Evolutionary conservation across 2,113 vertebrate species (phyloP).

Genomic region (Pheucticus melanocephalus): DNA sequence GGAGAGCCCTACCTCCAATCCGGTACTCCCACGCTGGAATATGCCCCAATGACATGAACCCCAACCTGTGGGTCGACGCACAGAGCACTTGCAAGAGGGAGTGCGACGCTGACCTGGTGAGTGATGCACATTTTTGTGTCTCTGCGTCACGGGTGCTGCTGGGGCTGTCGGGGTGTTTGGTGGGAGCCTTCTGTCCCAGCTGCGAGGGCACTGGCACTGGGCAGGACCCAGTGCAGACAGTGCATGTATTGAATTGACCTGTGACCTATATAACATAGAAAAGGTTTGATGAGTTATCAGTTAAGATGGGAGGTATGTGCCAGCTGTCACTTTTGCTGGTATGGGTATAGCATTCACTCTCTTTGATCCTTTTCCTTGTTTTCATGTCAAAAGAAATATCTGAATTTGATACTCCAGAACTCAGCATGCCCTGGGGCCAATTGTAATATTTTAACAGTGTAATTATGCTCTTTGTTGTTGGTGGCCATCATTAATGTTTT

Average conservation of each 20-base stretch:
- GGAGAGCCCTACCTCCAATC: slow-evolving; percentile 76
- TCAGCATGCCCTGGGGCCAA: not conserved
- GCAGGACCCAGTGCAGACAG: not conserved
- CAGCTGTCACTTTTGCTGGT: not conserved
- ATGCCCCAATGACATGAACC: slow-evolving; percentile 98
- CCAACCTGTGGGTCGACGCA: slow-evolving; percentile 98
- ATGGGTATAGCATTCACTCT: not conserved
- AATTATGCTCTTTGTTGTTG: not conserved
- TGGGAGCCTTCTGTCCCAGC: not conserved
- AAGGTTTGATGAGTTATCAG: not conserved
- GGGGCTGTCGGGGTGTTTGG: not conserved
- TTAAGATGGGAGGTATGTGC: not conserved
- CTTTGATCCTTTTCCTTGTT: not conserved
- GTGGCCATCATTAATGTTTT: not conserved
- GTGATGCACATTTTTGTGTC: slow-evolving; percentile 8
- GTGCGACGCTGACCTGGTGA: slow-evolving; percentile 91
- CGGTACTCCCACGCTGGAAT: slow-evolving; percentile 89
- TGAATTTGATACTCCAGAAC: not conserved
- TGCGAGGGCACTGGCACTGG: rapidly evolving
- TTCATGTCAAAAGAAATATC: not conserved
- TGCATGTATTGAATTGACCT: rapidly evolving
- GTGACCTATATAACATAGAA: not conserved
- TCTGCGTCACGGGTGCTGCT: rapidly evolving
- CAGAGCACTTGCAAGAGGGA: slow-evolving; percentile 97
- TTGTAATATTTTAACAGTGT: not conserved